These are phyloP conservation scores for Boloria selene DNA, from an alignment of 2,888 invertebrate genomes.

Conservation along the genomic window DNA sequence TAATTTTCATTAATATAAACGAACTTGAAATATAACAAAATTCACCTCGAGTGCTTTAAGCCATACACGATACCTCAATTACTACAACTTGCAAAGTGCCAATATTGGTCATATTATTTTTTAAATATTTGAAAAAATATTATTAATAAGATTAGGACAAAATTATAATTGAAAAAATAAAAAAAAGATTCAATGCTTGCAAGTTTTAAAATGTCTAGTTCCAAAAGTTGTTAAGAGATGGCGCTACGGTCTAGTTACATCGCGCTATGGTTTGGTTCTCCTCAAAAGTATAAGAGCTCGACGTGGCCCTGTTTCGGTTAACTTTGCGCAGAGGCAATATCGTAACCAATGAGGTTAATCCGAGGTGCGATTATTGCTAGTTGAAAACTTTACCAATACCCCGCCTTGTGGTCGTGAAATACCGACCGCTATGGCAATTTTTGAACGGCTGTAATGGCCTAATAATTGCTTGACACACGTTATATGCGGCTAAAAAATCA, in stretches of 20 bases:
- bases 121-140: background rate
- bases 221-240: conserved; percentile 52
- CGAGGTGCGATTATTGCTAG: conserved; percentile 96
- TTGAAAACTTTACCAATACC: conserved; percentile 97
- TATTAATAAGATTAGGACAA: background rate
- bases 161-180: background rate
- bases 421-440: conserved; percentile 93
- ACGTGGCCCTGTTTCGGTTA: conserved; percentile 89
- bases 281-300: conserved; percentile 46
- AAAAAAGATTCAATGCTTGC: background rate
- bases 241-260: conserved; percentile 50
- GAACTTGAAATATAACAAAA: background rate
- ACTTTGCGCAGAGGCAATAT: conserved; percentile 95
- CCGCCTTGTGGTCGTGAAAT: conserved; percentile 93
- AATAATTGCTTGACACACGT: conserved; percentile 32
- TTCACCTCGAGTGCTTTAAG: no score
- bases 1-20: no score
- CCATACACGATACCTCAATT: no score
- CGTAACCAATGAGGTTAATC: conserved; percentile 93
- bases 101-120: no score
- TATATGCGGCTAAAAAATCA: no score
- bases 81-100: no score
- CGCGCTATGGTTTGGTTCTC: conserved; percentile 53
- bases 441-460: conserved; percentile 86
- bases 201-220: conserved; percentile 10